A percentile compares a stretch with the other conserved stretches of the same genome.
These are phyloP conservation scores for Tribolium freemani DNA, from an alignment of 2,888 invertebrate genomes.

Conservation along the genomic window DNA sequence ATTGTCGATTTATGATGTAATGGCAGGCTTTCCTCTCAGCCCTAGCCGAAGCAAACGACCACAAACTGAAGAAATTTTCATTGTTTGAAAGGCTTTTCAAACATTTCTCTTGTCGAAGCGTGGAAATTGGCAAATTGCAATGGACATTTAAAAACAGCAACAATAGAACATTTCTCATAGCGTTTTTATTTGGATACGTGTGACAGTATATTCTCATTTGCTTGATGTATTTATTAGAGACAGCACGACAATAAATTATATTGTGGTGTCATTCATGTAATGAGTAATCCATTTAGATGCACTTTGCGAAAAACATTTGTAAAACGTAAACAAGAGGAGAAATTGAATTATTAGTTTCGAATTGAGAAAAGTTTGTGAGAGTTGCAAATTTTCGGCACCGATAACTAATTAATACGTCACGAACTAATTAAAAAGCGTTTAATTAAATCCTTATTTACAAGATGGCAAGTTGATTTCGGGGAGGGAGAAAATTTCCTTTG, in stretches of 20 bases:
- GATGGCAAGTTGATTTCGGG: constrained; percentile 28
- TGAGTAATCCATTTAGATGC: neutral
- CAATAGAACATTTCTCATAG: neutral
- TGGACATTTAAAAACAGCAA: no score
- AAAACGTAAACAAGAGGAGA: neutral
- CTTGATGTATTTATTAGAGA: constrained; percentile 21
- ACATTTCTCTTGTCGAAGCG: no score
- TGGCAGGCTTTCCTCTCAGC: constrained; percentile 48
- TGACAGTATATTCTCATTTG: constrained; percentile 5
- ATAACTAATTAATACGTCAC: constrained; percentile 47
- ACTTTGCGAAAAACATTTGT: neutral
- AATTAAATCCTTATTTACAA: constrained; percentile 49
- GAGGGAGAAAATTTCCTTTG: constrained; percentile 21
- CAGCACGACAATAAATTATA: constrained; percentile 1
- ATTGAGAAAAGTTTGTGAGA: constrained; percentile 13
- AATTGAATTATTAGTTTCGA: constrained; percentile 33
- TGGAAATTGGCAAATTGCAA: no score
- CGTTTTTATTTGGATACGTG: neutral
- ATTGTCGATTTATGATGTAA: constrained; percentile 63
- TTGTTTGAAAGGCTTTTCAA: constrained; percentile 4
- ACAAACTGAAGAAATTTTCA: constrained; percentile 27
- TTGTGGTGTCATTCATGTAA: neutral
- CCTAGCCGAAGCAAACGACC: constrained; percentile 39
- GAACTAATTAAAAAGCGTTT: constrained; percentile 51
- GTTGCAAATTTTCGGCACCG: constrained; percentile 34